phyloP scores from a whole-genome alignment of 2,888 invertebrate genomes.

The Busseola fusca region DNA sequence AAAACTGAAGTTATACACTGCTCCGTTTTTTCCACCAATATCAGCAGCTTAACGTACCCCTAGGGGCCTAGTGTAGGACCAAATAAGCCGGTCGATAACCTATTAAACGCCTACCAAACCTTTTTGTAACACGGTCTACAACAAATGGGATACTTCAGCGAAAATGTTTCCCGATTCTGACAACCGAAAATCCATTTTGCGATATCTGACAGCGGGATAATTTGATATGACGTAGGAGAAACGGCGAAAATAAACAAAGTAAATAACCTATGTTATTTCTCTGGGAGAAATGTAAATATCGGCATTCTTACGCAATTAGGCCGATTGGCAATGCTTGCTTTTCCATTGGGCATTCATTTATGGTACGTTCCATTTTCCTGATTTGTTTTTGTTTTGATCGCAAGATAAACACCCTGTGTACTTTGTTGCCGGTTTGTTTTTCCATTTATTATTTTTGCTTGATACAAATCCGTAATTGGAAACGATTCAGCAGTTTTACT shows the following conservation, averaged over 20 bases:
- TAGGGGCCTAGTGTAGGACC: conserved; percentile 36
- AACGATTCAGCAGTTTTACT: conserved; percentile 24
- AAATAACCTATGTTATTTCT: conserved; percentile 40
- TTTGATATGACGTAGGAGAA: conserved; percentile 69
- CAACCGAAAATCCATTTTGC: conserved; percentile 75
- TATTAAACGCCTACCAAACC: conserved; percentile 60
- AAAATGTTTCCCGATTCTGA: conserved; percentile 62
- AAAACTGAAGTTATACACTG: conserved; percentile 25
- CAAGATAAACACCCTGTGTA: conserved; percentile 11
- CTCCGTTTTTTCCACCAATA: conserved; percentile 22
- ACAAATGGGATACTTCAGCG: conserved; percentile 59
- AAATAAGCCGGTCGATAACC: conserved; percentile 62
- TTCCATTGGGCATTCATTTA: conserved; percentile 40
- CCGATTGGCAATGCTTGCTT: conserved; percentile 41
- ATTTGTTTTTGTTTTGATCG: conserved; percentile 48
- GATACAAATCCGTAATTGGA: conserved; percentile 26
- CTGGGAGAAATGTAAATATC: conserved; percentile 48
- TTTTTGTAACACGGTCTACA: conserved; percentile 58
- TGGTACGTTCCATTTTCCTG: conserved; percentile 17
- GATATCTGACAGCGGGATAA: conserved; percentile 75
- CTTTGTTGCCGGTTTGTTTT: conserved; percentile 15
- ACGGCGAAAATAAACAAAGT: conserved; percentile 60
- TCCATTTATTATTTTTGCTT: conserved; percentile 3
- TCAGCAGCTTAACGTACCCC: conserved; percentile 41
- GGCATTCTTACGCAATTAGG: conserved; percentile 50